phyloP scores from a whole-genome alignment of 1,140 invertebrate species.

The Sycophila sp. region DNA sequence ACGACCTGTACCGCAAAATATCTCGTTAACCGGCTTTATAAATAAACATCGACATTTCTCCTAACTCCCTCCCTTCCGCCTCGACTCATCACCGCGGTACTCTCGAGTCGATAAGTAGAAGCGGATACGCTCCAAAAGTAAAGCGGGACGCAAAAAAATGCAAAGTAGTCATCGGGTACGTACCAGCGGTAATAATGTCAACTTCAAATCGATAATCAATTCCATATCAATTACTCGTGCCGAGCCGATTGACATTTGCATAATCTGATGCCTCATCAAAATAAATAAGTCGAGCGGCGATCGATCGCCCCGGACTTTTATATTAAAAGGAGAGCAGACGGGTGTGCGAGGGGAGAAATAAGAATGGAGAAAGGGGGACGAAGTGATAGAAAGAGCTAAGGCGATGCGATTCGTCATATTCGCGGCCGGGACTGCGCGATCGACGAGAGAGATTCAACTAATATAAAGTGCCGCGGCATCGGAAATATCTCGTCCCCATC shows the following conservation, averaged over 20 bases:
- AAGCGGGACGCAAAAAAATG: neutral
- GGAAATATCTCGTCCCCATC: neutral
- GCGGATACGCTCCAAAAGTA: no score
- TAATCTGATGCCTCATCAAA: neutral
- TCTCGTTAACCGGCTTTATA: no score
- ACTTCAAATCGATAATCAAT: conserved; percentile 1
- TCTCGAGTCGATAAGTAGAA: no score
- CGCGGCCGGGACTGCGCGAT: no score
- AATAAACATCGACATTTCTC: no score
- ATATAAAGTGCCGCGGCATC: conserved; percentile 8
- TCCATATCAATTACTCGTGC: neutral
- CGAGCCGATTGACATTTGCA: neutral
- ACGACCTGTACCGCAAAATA: no score
- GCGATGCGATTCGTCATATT: neutral
- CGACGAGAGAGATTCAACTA: neutral
- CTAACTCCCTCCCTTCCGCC: no score
- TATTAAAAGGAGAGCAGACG: no score
- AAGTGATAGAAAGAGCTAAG: neutral
- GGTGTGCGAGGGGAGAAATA: neutral
- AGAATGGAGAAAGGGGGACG: neutral
- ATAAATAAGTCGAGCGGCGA: neutral
- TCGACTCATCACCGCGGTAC: no score
- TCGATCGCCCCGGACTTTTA: no score
- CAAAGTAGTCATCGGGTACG: no score
- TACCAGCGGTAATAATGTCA: neutral